phyloP scores from a whole-genome alignment of 1,140 invertebrate genomes.

The Temnothorax nylanderi region DNA sequence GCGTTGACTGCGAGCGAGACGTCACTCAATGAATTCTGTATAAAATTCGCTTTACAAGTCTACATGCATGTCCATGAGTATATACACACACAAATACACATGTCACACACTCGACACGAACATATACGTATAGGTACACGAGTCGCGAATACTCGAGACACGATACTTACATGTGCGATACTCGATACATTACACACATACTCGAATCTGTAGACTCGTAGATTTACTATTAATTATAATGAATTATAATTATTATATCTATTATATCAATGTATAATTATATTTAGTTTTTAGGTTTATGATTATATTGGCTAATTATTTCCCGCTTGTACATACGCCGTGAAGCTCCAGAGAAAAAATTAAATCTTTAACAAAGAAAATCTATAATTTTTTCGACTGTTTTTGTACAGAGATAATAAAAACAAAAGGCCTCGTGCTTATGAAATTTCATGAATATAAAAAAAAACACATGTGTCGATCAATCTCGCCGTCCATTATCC shows the following conservation, averaged over 20 bases:
- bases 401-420: conserved; percentile 86
- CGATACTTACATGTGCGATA: conserved; percentile 34
- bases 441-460: conserved; percentile 85
- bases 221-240: conserved; percentile 80
- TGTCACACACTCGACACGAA: conserved; percentile 25
- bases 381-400: conserved; percentile 86
- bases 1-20: conserved; percentile 67
- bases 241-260: conserved; percentile 81
- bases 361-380: conserved; percentile 84
- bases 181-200: conserved; percentile 61
- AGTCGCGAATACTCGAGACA: conserved; percentile 43
- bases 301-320: conserved; percentile 78
- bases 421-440: conserved; percentile 86
- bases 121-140: conserved; percentile 13
- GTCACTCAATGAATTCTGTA: conserved; percentile 67
- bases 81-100: conserved; percentile 23
- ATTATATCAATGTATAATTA: conserved; percentile 85
- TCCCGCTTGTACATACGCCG: conserved; percentile 85
- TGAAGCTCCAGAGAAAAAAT: conserved; percentile 83
- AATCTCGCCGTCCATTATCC: conserved; percentile 24
- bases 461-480: conserved; percentile 44
- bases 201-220: conserved; percentile 81
- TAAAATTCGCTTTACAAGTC: conserved; percentile 69
- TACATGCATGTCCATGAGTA: conserved; percentile 62
- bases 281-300: conserved; percentile 84